phyloP scores from a whole-genome alignment of 2,888 invertebrate species.

The Tethea ocularis region DNA sequence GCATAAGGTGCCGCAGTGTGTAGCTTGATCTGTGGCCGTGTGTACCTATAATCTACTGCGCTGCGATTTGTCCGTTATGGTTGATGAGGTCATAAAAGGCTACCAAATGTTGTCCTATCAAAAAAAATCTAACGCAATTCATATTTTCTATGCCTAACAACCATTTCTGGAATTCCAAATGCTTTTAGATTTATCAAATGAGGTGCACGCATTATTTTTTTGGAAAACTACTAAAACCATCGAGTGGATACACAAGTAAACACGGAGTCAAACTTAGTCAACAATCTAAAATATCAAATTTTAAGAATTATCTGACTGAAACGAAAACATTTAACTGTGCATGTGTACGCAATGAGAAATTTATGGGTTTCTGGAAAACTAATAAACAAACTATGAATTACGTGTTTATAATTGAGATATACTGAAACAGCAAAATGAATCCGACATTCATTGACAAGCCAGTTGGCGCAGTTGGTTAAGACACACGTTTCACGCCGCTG shows the following conservation, averaged over 20 bases:
- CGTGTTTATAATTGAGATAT: not conserved
- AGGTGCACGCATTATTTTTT: not conserved
- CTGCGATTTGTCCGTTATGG: too few species aligned
- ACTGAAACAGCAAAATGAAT: not conserved
- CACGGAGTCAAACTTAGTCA: not conserved
- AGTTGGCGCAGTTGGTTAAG: too few species aligned
- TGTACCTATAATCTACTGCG: too few species aligned
- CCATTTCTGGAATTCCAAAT: not conserved
- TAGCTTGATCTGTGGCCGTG: too few species aligned
- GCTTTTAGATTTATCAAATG: not conserved
- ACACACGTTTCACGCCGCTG: too few species aligned
- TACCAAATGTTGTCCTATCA: too few species aligned
- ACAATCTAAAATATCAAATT: not conserved
- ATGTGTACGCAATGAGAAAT: not conserved
- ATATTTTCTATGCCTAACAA: not conserved
- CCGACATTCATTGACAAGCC: too few species aligned
- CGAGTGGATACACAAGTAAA: not conserved
- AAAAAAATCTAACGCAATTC: not conserved
- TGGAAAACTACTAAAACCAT: not conserved
- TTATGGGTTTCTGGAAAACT: not conserved
- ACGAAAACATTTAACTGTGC: not conserved
- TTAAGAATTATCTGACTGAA: not conserved
- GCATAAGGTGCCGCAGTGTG: too few species aligned
- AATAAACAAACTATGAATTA: not conserved
- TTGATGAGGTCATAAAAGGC: too few species aligned